phyloP scores from a whole-genome alignment of 2,888 invertebrate genomes.

The Drosophila vallismaia region DNA sequence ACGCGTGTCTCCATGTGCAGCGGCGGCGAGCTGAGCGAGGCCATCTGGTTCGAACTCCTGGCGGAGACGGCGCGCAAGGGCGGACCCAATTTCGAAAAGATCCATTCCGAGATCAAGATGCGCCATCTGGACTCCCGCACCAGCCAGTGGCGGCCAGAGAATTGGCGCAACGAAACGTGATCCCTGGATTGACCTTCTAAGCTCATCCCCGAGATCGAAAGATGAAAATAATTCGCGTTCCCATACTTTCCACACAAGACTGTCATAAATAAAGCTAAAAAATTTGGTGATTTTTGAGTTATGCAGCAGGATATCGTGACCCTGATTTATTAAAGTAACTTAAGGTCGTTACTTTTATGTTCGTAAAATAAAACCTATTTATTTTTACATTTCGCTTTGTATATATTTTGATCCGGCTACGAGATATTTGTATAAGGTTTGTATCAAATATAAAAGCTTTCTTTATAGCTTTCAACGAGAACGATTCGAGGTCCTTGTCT shows the following conservation, averaged over 20 bases:
- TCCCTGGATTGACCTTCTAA: not conserved
- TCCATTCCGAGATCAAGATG: constrained; percentile 53
- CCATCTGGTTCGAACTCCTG: constrained; percentile 59
- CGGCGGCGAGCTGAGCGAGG: constrained; percentile 57
- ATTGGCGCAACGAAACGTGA: constrained; percentile 46
- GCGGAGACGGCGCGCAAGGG: constrained; percentile 37
- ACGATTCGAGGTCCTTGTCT: no score
- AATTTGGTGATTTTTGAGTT: not conserved
- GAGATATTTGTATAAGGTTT: not conserved
- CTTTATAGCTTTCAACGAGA: no score
- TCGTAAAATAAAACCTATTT: constrained; percentile 24
- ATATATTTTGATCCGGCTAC: constrained; percentile 21
- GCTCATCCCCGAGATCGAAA: not conserved
- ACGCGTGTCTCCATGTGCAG: constrained; percentile 49
- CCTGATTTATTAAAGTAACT: not conserved
- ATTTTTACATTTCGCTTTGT: constrained; percentile 6
- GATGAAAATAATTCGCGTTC: not conserved
- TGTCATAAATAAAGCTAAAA: not conserved
- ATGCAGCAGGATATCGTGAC: constrained; percentile 1
- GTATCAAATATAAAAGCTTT: no score
- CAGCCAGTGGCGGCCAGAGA: constrained; percentile 48
- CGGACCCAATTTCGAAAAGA: constrained; percentile 53
- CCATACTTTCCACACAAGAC: constrained; percentile 1
- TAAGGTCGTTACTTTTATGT: not conserved
- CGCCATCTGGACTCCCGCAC: constrained; percentile 52